phyloP scores from a whole-genome alignment of 2,113 vertebrate species.

The Spea bombifrons region DNA sequence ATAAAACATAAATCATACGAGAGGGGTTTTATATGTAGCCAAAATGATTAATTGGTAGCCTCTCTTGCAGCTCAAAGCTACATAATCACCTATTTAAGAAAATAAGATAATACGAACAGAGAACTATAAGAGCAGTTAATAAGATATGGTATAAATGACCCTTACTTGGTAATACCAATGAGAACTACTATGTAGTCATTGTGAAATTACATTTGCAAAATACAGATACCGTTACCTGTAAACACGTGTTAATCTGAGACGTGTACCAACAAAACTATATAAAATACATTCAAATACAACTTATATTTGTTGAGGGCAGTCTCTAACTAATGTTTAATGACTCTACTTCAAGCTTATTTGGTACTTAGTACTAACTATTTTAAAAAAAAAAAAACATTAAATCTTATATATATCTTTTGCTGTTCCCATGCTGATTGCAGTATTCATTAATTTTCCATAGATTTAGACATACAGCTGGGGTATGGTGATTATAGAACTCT shows the following conservation, averaged over 20 bases:
- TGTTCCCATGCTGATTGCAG: background rate
- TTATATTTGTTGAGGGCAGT: background rate
- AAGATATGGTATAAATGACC: too few relatives aligned
- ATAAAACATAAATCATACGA: too few relatives aligned
- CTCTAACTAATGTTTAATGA: background rate
- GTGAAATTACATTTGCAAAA: background rate
- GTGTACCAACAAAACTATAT: background rate
- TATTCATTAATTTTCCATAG: background rate
- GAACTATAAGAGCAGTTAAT: too few relatives aligned
- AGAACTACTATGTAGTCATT: background rate
- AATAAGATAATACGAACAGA: too few relatives aligned
- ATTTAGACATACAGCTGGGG: background rate
- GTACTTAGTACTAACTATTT: too few relatives aligned
- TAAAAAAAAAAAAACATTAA: conserved; percentile 1
- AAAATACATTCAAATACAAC: background rate
- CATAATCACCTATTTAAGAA: too few relatives aligned
- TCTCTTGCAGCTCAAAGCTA: too few relatives aligned
- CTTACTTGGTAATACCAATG: background rate
- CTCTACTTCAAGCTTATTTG: background rate
- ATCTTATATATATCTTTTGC: background rate
- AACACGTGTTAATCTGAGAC: background rate
- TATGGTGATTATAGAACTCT: conserved; percentile 4
- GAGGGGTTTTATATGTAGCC: too few relatives aligned
- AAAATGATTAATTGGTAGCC: too few relatives aligned
- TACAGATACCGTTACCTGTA: background rate